Evolutionary conservation across 2,888 invertebrate species (phyloP).

Genomic region (Drosophila aldrichi): DNA sequence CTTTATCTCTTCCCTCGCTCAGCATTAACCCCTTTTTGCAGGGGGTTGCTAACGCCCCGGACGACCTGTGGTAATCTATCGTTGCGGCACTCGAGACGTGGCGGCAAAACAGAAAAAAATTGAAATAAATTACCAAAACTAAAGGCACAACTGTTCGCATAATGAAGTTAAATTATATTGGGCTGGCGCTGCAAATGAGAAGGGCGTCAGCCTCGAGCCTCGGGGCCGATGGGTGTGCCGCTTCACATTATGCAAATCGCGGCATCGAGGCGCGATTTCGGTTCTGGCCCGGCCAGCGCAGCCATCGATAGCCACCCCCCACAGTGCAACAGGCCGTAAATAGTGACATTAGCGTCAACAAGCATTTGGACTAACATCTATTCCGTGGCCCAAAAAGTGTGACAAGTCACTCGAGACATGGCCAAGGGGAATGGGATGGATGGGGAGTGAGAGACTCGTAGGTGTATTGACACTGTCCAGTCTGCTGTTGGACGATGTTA

Average conservation of each 20-base stretch:
- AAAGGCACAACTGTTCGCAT: constrained; percentile 84
- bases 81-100: constrained; percentile 26
- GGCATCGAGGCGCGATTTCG: constrained; percentile 37
- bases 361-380: constrained; percentile 54
- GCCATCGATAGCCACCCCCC: constrained; percentile 31
- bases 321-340: constrained; percentile 66
- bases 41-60: constrained; percentile 39
- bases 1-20: neutral
- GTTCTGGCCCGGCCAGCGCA: neutral
- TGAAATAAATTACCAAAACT: constrained; percentile 84
- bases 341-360: constrained; percentile 76
- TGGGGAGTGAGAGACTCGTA: neutral
- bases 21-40: constrained; percentile 41
- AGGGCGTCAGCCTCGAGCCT: constrained; percentile 59
- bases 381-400: constrained; percentile 56
- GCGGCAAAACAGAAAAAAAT: constrained; percentile 63
- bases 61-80: constrained; percentile 46
- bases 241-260: constrained; percentile 79
- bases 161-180: constrained; percentile 80
- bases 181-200: constrained; percentile 52
- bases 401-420: constrained; percentile 48
- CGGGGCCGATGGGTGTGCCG: constrained; percentile 23
- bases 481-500: constrained; percentile 73
- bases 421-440: neutral
- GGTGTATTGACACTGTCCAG: constrained; percentile 19